phyloP scores from a whole-genome alignment of 2,888 invertebrate species.

The Eupithecia subfuscata region DNA sequence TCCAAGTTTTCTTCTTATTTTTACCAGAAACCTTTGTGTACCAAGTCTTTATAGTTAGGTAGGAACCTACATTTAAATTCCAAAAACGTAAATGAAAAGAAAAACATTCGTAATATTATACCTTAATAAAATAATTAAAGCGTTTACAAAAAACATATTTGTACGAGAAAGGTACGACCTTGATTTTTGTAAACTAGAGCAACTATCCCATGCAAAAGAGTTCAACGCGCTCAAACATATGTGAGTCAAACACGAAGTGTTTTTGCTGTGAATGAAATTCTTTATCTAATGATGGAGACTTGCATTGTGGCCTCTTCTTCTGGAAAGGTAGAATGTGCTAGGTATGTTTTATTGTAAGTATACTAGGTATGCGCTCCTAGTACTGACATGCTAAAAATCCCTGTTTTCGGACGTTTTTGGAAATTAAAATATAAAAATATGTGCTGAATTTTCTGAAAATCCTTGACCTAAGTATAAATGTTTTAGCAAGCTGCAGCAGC shows the following conservation, averaged over 20 bases:
- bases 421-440: neutral
- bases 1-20: too few species aligned
- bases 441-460: neutral
- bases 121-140: too few species aligned
- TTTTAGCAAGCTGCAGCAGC: too few species aligned
- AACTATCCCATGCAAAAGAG: conserved; percentile 23
- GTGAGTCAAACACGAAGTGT: neutral
- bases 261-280: neutral
- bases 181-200: conserved; percentile 6
- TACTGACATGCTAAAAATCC: neutral
- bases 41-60: too few species aligned
- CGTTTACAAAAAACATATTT: too few species aligned
- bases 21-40: too few species aligned
- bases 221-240: conserved; percentile 28
- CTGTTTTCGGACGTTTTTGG: neutral
- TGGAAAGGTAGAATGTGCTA: neutral
- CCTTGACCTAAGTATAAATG: too few species aligned
- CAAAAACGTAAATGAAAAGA: too few species aligned
- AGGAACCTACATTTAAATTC: too few species aligned
- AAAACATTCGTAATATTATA: too few species aligned
- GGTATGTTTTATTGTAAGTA: neutral
- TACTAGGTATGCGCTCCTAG: neutral
- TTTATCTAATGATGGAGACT: neutral
- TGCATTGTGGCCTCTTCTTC: neutral
- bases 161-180: neutral